These are phyloP conservation scores for Bellardia bayeri DNA, from an alignment of 2,888 invertebrate genomes.

Conservation along the genomic window DNA sequence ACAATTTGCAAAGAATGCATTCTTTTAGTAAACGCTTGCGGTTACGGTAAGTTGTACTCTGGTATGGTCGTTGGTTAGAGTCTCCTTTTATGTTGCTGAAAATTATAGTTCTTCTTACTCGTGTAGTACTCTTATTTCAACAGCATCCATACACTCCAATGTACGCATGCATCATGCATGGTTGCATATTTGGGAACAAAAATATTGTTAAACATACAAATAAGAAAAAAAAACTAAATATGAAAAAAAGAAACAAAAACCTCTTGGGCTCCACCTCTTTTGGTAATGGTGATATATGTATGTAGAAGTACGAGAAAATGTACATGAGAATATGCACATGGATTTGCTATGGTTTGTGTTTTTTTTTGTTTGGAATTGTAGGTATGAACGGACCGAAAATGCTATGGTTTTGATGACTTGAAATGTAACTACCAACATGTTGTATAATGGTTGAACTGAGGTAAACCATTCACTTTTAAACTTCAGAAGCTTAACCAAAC, in stretches of 20 bases:
- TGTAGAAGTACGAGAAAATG: constrained; percentile 31
- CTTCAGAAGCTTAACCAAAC: constrained; percentile 54
- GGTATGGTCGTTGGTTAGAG: constrained; percentile 34
- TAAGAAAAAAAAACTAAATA: background rate
- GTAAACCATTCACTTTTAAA: constrained; percentile 68
- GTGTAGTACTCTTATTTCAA: constrained; percentile 67
- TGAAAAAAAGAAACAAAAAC: constrained; percentile 37
- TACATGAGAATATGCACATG: constrained; percentile 30
- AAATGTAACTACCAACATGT: constrained; percentile 54
- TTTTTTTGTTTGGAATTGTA: constrained; percentile 4
- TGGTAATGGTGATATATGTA: constrained; percentile 53
- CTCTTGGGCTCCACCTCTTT: constrained; percentile 72
- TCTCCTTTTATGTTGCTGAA: constrained; percentile 46
- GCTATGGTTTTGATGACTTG: constrained; percentile 63
- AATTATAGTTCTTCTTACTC: constrained; percentile 67
- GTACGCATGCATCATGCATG: constrained; percentile 68
- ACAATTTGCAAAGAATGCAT: background rate
- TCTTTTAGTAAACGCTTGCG: background rate
- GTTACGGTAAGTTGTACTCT: constrained; percentile 7
- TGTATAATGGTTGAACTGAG: constrained; percentile 62
- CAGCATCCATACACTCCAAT: constrained; percentile 62
- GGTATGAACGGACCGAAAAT: constrained; percentile 44
- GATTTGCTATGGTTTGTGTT: constrained; percentile 42
- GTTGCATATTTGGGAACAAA: constrained; percentile 59
- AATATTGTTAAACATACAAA: constrained; percentile 30